Evolutionary conservation across 2,888 invertebrate genomes (phyloP).

Genomic region (Ophion costatus): DNA sequence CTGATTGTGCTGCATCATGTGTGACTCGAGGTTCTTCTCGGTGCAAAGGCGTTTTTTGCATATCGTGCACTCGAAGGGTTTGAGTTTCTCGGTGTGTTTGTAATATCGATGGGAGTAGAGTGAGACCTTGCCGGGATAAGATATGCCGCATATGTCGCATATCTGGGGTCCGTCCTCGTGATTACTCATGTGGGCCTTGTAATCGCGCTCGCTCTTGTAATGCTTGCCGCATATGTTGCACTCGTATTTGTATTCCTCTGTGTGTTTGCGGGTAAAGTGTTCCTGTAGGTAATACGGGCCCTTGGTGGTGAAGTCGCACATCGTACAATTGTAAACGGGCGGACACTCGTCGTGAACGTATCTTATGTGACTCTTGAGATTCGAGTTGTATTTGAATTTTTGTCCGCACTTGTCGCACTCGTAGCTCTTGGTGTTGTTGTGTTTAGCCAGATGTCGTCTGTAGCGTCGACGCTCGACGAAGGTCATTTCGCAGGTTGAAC

Average conservation of each 20-base stretch:
- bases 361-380: conserved; percentile 66
- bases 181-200: conserved; percentile 65
- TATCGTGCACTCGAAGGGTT: conserved; percentile 62
- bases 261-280: conserved; percentile 65
- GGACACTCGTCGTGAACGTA: conserved; percentile 66
- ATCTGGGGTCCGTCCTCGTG: conserved; percentile 67
- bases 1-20: conserved; percentile 66
- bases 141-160: conserved; percentile 68
- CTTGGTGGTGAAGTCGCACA: conserved; percentile 66
- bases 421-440: conserved; percentile 62
- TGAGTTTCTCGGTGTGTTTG: conserved; percentile 66
- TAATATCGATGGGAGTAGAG: conserved; percentile 67
- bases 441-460: conserved; percentile 63
- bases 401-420: conserved; percentile 68
- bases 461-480: conserved; percentile 56
- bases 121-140: conserved; percentile 68
- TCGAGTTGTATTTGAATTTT: conserved; percentile 67
- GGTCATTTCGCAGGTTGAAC: conserved; percentile 52
- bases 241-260: conserved; percentile 66
- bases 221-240: conserved; percentile 66
- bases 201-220: conserved; percentile 65
- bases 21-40: conserved; percentile 59
- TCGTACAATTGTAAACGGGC: conserved; percentile 61
- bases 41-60: conserved; percentile 61
- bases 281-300: conserved; percentile 56